Conservation (phyloP, 2,113 vertebrate genomes). For the Globicephala melas region DNA sequence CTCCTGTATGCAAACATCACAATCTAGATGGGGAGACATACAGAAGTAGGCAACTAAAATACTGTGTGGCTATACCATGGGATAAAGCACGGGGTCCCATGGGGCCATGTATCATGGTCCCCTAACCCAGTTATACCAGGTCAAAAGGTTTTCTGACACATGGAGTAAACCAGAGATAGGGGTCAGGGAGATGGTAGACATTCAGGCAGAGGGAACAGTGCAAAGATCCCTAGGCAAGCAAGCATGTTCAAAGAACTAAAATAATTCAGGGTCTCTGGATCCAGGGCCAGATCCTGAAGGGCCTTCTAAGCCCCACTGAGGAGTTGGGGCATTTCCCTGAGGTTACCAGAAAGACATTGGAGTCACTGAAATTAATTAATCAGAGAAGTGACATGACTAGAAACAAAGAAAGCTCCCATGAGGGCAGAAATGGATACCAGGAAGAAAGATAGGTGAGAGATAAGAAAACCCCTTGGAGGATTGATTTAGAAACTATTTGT, state of each 20-base stretch:
- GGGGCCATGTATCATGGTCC: neutral
- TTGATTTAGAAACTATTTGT: neutral
- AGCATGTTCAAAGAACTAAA: neutral
- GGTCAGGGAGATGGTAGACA: neutral
- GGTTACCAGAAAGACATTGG: neutral
- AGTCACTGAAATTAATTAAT: neutral
- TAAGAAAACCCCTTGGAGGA: slow-evolving; percentile 13
- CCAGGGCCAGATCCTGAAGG: neutral
- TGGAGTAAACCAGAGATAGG: neutral
- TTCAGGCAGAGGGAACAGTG: neutral
- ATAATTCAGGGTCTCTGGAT: neutral
- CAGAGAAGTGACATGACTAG: neutral
- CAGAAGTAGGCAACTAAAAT: neutral
- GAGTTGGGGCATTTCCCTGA: neutral
- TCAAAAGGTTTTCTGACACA: neutral
- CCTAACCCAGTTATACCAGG: neutral
- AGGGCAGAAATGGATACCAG: neutral
- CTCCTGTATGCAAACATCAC: neutral
- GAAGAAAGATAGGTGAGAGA: neutral
- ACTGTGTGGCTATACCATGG: neutral
- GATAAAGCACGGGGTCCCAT: neutral
- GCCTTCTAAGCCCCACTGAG: neutral
- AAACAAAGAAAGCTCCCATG: neutral
- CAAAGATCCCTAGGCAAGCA: neutral
- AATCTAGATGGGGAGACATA: neutral